Evolutionary conservation across 1,140 invertebrate genomes (phyloP).

Genomic region (Eriosoma lanigerum): DNA sequence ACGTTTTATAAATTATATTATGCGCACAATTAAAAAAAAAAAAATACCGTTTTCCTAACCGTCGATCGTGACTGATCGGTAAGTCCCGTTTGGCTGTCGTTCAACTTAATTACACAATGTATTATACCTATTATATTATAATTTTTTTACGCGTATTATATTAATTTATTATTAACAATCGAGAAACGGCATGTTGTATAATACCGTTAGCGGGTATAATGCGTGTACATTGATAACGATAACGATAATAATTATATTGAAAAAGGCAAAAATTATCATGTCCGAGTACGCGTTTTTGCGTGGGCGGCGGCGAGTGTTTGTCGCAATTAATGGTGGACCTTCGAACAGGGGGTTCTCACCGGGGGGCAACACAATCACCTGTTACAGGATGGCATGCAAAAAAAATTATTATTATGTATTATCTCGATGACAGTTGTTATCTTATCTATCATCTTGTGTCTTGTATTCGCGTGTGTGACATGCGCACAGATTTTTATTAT

Average conservation of each 20-base stretch:
- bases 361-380: neutral
- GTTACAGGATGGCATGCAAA: slow-evolving; percentile 4
- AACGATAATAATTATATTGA: neutral
- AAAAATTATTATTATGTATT: slow-evolving; percentile 17
- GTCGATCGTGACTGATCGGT: neutral
- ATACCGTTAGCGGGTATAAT: neutral
- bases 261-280: neutral
- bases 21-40: slow-evolving; percentile 8
- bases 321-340: too few relatives aligned
- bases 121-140: slow-evolving; percentile 27
- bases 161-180: neutral
- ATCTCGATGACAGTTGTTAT: slow-evolving; percentile 33
- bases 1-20: neutral
- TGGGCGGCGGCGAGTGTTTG: too few relatives aligned
- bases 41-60: slow-evolving; percentile 9
- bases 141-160: too few relatives aligned
- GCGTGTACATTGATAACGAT: too few relatives aligned
- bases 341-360: neutral
- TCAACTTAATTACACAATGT: slow-evolving; percentile 42
- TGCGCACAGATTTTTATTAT: slow-evolving; percentile 19
- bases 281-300: too few relatives aligned
- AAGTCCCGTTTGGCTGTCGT: neutral
- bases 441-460: slow-evolving; percentile 29
- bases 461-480: neutral
- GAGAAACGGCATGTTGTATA: neutral